Evolutionary conservation across 2,888 invertebrate species (phyloP), one percentile per base, ranked within the genome.

Genomic region (Ophraella communa): DNA sequence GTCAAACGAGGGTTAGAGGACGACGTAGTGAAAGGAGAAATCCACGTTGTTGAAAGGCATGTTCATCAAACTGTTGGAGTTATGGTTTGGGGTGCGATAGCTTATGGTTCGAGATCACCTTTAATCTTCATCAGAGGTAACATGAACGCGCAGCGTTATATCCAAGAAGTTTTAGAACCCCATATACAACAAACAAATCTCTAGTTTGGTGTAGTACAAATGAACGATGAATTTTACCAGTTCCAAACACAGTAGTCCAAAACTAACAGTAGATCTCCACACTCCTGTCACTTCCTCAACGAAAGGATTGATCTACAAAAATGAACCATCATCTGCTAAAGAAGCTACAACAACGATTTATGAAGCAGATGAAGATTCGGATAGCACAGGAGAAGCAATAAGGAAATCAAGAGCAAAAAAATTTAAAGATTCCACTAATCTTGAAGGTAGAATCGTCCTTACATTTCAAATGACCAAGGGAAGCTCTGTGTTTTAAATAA

Each of bases 401-500:
- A 1, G 2, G 1, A n/a, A 56, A 17, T 55, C 64, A 10, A 27
- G 49, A n/a, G 53, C 62, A 8, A 68, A 66, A 35, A 73, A 66
- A 56, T 69, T 68, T 5, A 75, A 73, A 54, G 79, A 79, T 42
- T 71, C 71, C 58, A 71, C 74, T 11, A 35, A 62, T 10, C 62
- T 72, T 7, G 73, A 76, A 5, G 78, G 77, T 44, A 73, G 74
- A 54, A 67, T 78, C 5, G 74, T 62, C 57, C 70, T 79, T 20
- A 54, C 70, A 49, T 73, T 74, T 33, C 72, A 73, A 65, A 72
- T 76, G 67, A 1, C 52, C 64, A 7, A 73, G 71, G 57, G 75
- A 75, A 39, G 74, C 68, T 4, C 57, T 75, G 7, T 75, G 75
- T 52, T 71, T 71, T 61, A 74, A 75, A 62, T 89, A n/a, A n/a